These are phyloP conservation scores for Papilio xuthus DNA, from an alignment of 1,140 invertebrate species.

Conservation along the genomic window DNA sequence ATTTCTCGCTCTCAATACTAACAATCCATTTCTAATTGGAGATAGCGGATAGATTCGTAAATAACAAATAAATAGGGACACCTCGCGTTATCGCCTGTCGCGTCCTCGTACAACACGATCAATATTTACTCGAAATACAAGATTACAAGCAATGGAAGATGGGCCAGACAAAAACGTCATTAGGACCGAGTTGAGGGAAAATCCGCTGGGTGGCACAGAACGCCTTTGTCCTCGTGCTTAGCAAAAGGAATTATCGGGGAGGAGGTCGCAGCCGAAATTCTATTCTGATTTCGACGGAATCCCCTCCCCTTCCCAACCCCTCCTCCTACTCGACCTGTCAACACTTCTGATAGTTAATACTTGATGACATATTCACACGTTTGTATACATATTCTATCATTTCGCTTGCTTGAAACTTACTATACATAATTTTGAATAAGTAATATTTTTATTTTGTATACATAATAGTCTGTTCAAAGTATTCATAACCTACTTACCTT, in stretches of 20 bases:
- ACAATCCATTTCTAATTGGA: slow-evolving; percentile 25
- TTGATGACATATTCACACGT: slow-evolving; percentile 15
- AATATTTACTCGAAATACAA: slow-evolving; percentile 63
- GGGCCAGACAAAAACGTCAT: slow-evolving; percentile 67
- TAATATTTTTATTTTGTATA: too few relatives aligned
- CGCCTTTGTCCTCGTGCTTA: slow-evolving; percentile 53
- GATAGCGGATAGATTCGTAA: slow-evolving; percentile 21
- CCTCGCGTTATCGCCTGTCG: slow-evolving; percentile 19
- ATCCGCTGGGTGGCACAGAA: slow-evolving; percentile 52
- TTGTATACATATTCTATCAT: background rate
- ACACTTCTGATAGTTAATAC: slow-evolving; percentile 23
- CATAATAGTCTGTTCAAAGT: background rate
- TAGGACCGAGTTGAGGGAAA: slow-evolving; percentile 57
- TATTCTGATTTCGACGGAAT: slow-evolving; percentile 45
- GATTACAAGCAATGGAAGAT: slow-evolving; percentile 49
- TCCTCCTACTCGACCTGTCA: slow-evolving; percentile 8
- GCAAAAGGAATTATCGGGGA: slow-evolving; percentile 64
- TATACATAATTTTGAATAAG: background rate
- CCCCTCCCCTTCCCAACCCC: slow-evolving; percentile 2
- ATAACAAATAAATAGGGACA: slow-evolving; percentile 26
- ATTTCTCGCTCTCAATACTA: slow-evolving; percentile 12
- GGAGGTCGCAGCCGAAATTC: slow-evolving; percentile 49
- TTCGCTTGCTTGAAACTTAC: background rate
- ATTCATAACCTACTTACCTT: background rate
- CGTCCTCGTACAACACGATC: slow-evolving; percentile 44